Evolutionary conservation across 2,797 vertebrate species (phyloP), one percentile per base, ranked within the genome.

Genomic region (Varecia variegata): DNA sequence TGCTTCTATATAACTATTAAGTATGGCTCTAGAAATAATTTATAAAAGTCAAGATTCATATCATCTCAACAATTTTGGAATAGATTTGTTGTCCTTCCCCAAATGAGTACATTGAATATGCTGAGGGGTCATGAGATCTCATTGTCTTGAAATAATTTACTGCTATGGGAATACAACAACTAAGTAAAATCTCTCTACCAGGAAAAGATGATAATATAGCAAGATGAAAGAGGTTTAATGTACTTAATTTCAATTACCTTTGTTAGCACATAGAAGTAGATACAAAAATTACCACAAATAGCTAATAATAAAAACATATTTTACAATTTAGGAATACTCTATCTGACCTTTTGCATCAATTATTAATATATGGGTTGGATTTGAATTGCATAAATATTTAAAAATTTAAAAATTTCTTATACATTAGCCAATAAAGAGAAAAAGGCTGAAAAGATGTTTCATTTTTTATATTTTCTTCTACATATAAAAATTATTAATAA

Each of bases 101-200:
- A 87, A 71, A 25, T 54, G 4, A 92, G n/a, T 58, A 60, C 23
- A 84, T 21, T 13, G 25, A 88, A 79, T 82, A 86, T 94, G 70
- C 23, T 68, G n/a, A 88, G 30, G 20, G 8, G 10, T 90, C 70
- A 77, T 50, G 23, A 76, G 27, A 45, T 62, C 30, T 67, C 85
- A 86, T 45, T 20, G 5, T 85, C 82, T 93, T 85, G 23, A 93
- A 77, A 73, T 90, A 88, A 93, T 79, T 93, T 95, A 89, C 81
- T 92, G 3, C 30, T 93, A 43, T 93, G 32, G 15, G 5, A 81
- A 77, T 94, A 86, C 65, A 12, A 18, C 81, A 91, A 76, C 2
- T 71, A 87, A 86, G 9, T 92, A 90, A 83, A 76, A 71, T 79
- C 38, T 96, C 68, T 95, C n/a, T 54, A 90, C 30, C 54, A 90